phyloP scores from a whole-genome alignment of 2,113 vertebrate species.

The Nanorana parkeri region DNA sequence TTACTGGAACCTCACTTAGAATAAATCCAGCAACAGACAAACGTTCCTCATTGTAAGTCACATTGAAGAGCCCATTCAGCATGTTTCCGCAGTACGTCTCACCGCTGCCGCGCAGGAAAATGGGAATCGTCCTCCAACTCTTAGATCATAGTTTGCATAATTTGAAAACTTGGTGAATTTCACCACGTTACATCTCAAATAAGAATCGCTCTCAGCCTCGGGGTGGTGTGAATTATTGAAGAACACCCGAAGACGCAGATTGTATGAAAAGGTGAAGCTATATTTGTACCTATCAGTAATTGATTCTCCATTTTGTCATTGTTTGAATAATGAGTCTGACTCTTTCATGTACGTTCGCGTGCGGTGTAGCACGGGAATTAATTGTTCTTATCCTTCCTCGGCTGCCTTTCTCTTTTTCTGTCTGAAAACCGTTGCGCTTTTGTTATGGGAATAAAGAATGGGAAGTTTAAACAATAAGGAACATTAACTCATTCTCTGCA shows the following conservation, averaged over 20 bases:
- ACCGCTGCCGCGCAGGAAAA: too few relatives aligned
- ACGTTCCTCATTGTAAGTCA: too few relatives aligned
- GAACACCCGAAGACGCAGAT: not conserved
- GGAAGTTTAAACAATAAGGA: not conserved
- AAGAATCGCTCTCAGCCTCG: not conserved
- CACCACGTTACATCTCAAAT: not conserved
- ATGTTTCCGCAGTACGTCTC: too few relatives aligned
- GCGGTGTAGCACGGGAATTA: not conserved
- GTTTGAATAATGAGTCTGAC: constrained; percentile 23
- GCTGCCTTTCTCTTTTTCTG: not conserved
- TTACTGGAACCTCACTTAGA: too few relatives aligned
- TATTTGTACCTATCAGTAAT: not conserved
- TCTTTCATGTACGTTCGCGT: not conserved
- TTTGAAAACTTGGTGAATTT: not conserved
- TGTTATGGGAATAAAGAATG: constrained; percentile 23
- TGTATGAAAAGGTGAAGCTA: not conserved
- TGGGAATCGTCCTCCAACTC: too few relatives aligned
- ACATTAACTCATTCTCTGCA: not conserved
- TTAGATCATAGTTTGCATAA: not conserved
- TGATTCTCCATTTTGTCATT: constrained; percentile 4
- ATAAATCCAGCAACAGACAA: too few relatives aligned
- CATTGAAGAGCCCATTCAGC: too few relatives aligned
- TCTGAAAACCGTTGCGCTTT: not conserved
- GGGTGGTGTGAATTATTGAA: not conserved
- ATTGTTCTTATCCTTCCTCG: constrained; percentile 8